These are phyloP conservation scores for Riparia riparia DNA, from an alignment of 2,113 vertebrate genomes.

Conservation along the genomic window DNA sequence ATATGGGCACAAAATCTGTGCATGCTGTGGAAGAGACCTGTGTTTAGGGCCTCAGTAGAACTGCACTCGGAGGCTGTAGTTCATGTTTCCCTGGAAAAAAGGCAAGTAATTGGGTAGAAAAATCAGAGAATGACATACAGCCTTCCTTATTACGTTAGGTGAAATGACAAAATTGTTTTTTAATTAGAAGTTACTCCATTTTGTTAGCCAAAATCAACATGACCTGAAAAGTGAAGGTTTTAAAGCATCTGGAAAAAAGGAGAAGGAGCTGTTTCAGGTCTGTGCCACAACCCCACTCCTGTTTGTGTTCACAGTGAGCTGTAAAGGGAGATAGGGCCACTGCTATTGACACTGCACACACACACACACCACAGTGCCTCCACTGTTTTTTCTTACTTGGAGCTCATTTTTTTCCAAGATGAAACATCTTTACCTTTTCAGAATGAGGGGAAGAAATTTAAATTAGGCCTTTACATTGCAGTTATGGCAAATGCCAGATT, in stretches of 20 bases:
- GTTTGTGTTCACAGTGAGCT: background rate
- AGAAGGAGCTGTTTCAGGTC: background rate
- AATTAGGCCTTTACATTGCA: background rate
- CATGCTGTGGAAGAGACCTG: background rate
- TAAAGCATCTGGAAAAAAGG: background rate
- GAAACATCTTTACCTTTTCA: background rate
- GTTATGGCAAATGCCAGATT: background rate
- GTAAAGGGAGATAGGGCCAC: background rate
- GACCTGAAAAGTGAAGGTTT: background rate
- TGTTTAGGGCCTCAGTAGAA: background rate
- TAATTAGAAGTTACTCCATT: background rate
- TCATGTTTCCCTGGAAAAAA: fast-evolving
- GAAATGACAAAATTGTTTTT: background rate
- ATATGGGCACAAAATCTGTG: background rate
- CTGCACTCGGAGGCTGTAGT: background rate
- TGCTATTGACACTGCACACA: background rate
- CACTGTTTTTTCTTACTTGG: background rate
- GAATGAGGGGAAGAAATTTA: background rate
- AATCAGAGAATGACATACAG: background rate
- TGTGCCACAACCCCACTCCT: background rate
- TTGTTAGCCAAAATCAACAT: background rate
- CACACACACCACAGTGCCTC: background rate
- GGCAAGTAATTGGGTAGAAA: background rate
- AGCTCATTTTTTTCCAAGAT: background rate
- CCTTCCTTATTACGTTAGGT: background rate